phyloP scores from a whole-genome alignment of 2,888 invertebrate genomes.

The Agapostemon virescens region DNA sequence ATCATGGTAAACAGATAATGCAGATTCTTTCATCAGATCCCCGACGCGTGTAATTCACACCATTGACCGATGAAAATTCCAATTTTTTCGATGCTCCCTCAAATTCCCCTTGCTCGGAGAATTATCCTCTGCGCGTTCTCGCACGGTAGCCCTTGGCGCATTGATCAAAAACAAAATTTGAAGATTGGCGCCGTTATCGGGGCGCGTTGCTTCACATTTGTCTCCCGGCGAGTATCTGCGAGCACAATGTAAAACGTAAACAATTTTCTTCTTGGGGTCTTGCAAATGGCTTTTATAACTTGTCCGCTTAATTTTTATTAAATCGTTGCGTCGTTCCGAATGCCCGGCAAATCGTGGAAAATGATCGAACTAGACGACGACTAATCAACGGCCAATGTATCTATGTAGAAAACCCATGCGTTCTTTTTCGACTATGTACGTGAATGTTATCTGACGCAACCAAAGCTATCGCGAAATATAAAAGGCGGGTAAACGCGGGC shows the following conservation, averaged over 20 bases:
- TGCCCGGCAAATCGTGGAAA: background rate
- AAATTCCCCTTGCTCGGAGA: background rate
- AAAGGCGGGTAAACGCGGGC: slow-evolving; percentile 70
- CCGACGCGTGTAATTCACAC: background rate
- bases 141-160: background rate
- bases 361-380: background rate
- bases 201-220: background rate
- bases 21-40: slow-evolving; percentile 25
- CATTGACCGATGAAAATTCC: background rate
- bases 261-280: background rate
- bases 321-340: background rate
- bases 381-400: slow-evolving; percentile 25
- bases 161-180: background rate
- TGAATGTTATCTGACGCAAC: slow-evolving; percentile 74
- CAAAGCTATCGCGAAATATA: slow-evolving; percentile 75
- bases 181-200: background rate
- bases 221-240: background rate
- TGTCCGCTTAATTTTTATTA: background rate
- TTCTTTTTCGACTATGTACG: slow-evolving; percentile 51
- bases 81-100: background rate
- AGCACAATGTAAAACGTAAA: background rate
- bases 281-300: background rate
- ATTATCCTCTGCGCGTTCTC: background rate
- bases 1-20: slow-evolving; percentile 43
- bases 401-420: slow-evolving; percentile 1